These are phyloP conservation scores for Corticium candelabrum DNA, from an alignment of 37 sponge, comb jelly and placozoan species.

Conservation along the genomic window DNA sequence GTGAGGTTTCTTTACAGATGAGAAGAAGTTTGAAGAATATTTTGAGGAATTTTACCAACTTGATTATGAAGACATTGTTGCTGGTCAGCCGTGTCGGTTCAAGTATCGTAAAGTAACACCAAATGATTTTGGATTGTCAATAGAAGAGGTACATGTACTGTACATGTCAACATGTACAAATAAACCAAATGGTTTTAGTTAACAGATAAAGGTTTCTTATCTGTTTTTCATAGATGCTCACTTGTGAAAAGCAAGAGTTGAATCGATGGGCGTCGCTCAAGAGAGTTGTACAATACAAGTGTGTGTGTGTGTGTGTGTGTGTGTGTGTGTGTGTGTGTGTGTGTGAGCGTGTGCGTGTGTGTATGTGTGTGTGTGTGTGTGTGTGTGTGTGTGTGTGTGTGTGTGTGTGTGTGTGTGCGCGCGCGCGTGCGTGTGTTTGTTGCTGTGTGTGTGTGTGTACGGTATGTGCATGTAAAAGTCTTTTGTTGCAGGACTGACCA, in stretches of 20 bases:
- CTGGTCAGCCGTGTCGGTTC: constrained; percentile 55
- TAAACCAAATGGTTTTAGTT: background rate
- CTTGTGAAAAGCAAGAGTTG: constrained; percentile 68
- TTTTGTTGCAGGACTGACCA: constrained; percentile 39
- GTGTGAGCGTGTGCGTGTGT: too few relatives aligned
- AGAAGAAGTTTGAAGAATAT: constrained; percentile 56
- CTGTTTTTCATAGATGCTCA: constrained; percentile 44
- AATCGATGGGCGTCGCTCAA: constrained; percentile 90
- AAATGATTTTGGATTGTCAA: constrained; percentile 72
- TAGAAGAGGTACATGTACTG: constrained; percentile 79
- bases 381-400: too few relatives aligned
- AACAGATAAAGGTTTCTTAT: background rate
- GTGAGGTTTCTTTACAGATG: constrained; percentile 18
- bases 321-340: too few relatives aligned
- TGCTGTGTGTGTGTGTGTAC: constrained; percentile 23
- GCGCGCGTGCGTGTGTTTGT: constrained; percentile 20
- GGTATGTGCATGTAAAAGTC: too few relatives aligned
- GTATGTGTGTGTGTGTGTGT: too few relatives aligned
- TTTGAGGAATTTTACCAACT: constrained; percentile 86
- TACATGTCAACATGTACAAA: background rate
- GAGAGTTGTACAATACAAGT: constrained; percentile 75
- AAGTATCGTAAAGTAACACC: constrained; percentile 71
- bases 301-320: too few relatives aligned
- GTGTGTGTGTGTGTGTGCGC: too few relatives aligned
- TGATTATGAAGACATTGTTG: constrained; percentile 73